Base-by-base conservation (phyloP, 2,113 vertebrate species). In the Anas platyrhynchos region DNA sequence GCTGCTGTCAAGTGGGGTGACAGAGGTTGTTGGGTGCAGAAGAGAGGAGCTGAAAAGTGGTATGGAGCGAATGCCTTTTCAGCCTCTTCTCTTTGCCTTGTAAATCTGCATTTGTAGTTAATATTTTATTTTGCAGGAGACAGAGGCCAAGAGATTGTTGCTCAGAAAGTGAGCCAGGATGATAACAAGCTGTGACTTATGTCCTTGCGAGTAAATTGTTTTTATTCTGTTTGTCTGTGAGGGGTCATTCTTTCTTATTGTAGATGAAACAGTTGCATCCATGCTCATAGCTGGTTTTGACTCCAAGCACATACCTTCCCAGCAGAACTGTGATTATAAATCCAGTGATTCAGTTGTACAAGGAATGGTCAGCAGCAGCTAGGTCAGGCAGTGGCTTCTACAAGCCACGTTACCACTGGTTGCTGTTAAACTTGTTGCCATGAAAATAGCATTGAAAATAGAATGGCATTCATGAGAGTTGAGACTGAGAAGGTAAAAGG, bases 401-500 rank as follows among this genome's bases (percentile, higher is more conserved):
- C 62, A 58, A 68, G 62, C 69, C 31, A 11, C 11, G 7, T 58
- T 86, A 23, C 26, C 46, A 29, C 50, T 71, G 72, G 38, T 55
- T 86, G 68, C 46, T 63, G 36, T 68, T 82, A 63, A 14, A 1
- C 48, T 48, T 82, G 79, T 59, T 86, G 50, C 76, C 32, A 26
- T 74, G 71, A 62, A 85, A 91, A 76, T 69, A 91, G 59, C 36
- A 11, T 22, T 90, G 59, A 38, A 86, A 72, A 20, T 83, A 83
- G 52, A 27, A 11, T 76, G 74, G 77, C 81, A 41, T 31, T 91
- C 29, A 8, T 63, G 74, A 44, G 77, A 78, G 34, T 16, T 2
- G 8, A 78, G 74, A 50, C 68, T 79, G 73, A 79, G 81, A 25
- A 82, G 77, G 61, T 73, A 44, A 88, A 89, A 92, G 96, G 96